These are phyloP conservation scores for Cariama cristata DNA, from an alignment of 2,113 vertebrate genomes.

Conservation along the genomic window DNA sequence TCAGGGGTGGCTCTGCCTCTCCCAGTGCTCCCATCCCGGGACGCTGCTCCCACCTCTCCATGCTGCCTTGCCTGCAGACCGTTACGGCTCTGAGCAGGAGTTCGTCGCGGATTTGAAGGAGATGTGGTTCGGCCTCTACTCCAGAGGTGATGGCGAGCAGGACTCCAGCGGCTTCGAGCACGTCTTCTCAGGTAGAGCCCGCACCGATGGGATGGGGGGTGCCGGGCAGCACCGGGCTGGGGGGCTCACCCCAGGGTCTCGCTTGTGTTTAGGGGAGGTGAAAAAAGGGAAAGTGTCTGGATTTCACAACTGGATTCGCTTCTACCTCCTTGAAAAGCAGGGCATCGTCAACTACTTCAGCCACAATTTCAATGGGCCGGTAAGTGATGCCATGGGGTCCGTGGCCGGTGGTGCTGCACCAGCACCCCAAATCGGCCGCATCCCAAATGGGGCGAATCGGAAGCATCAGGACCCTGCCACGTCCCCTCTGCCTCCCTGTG, in stretches of 20 bases:
- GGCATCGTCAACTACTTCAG: conserved; percentile 89
- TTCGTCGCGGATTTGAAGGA: conserved; percentile 85
- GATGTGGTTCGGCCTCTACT: conserved; percentile 98
- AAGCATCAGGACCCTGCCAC: too few species aligned
- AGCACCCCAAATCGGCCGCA: accelerated
- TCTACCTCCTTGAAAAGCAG: conserved; percentile 89
- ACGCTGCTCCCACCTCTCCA: neutral
- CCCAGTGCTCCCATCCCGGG: too few species aligned
- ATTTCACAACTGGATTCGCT: conserved; percentile 97
- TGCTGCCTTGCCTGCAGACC: conserved; percentile 33
- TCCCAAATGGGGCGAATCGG: accelerated
- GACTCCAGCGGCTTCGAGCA: conserved; percentile 98
- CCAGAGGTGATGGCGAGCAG: conserved; percentile 69
- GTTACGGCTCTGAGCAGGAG: conserved; percentile 82
- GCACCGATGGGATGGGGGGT: accelerated
- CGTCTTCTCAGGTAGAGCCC: conserved; percentile 86
- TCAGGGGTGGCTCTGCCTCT: too few species aligned
- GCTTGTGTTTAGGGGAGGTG: conserved; percentile 82
- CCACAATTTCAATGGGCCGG: conserved; percentile 89
- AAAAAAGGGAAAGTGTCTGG: conserved; percentile 91
- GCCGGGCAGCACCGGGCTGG: accelerated
- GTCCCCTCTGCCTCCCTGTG: accelerated
- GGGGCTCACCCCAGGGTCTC: neutral
- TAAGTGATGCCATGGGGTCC: conserved; percentile 27
- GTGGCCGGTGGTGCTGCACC: accelerated